Base-by-base conservation (phyloP, 2,113 vertebrate species). In the Oxyura jamaicensis region DNA sequence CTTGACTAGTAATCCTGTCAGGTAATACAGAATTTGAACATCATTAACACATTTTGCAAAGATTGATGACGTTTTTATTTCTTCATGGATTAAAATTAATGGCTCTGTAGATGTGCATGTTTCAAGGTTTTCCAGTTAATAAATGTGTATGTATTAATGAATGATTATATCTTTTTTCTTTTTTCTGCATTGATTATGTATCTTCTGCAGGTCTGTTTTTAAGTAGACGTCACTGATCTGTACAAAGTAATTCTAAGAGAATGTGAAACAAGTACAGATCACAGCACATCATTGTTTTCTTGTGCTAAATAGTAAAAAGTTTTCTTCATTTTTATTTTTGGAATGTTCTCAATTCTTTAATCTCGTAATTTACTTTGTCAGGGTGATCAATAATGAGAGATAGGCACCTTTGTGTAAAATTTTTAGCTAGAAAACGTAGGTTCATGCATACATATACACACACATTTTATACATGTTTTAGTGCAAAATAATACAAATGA, bases 1-100 rank as follows among this genome's bases (percentile, higher is more conserved):
- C 77, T 98, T 99, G 91, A 99, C 99, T 96, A 99, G 99, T 97
- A 99, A 99, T 95, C 99, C 99, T 95, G 99, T 99, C 98, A 99
- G 99, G 99, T 99, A 99, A 87, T 31, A 9, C 20, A 33, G 81
- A 71, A 17, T 79, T 77, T 58, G 79, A 86, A 55, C 16, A 44
- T 75, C 29, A 74, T 87, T 58, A 93, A 71, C 59, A 55, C 53
- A 53, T 91, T 46, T 59, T 96, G 35, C 44, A 80, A 75, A 92
- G 69, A 90, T 91, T 88, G 95, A 91, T 60, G 69, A 85, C 79
- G 31, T 75, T 79, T 65, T 95, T 81, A 78, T 74, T 94, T 94
- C 53, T 81, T 91, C 86, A 76, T 77, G 59, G 77, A 72, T 88
- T 92, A 88, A 92, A 93, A 92, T 65, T 46, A 91, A 93, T 86